These are phyloP conservation scores for Tribolium madens DNA, from an alignment of 1,140 invertebrate species.

Conservation along the genomic window DNA sequence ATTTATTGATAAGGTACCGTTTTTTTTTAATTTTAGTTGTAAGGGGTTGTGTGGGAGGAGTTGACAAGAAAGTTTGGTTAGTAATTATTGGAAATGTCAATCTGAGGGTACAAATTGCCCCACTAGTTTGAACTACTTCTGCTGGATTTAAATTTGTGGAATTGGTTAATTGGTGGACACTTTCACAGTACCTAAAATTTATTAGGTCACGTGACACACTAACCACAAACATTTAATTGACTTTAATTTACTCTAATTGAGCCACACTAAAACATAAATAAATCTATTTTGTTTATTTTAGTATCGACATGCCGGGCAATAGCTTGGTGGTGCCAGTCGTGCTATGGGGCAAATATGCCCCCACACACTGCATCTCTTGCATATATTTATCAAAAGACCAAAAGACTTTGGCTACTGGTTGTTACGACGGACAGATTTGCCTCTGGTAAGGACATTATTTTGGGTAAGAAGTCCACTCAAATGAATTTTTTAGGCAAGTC, in stretches of 20 bases:
- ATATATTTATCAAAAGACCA: constrained; percentile 93
- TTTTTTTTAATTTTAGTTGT: constrained; percentile 17
- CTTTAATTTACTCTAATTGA: constrained; percentile 56
- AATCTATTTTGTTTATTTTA: constrained; percentile 19
- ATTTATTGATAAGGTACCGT: constrained; percentile 8
- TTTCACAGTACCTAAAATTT: constrained; percentile 14
- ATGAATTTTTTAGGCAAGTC: constrained; percentile 72
- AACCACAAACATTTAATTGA: constrained; percentile 55
- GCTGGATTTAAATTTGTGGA: constrained; percentile 25
- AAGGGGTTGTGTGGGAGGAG: neutral
- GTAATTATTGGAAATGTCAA: constrained; percentile 21
- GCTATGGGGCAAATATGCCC: constrained; percentile 95
- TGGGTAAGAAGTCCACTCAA: neutral
- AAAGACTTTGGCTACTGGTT: constrained; percentile 94
- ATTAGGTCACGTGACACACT: constrained; percentile 43
- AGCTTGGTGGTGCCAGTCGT: constrained; percentile 97
- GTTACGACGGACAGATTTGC: constrained; percentile 98
- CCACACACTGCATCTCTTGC: constrained; percentile 96
- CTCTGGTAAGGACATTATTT: constrained; percentile 78
- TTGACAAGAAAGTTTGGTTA: constrained; percentile 44
- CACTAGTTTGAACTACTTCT: constrained; percentile 38
- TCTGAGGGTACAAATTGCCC: neutral
- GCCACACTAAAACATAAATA: constrained; percentile 35
- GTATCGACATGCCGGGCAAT: constrained; percentile 79
- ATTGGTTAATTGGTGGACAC: constrained; percentile 12